Evolutionary conservation across 92 coral and sea anemone genomes (phyloP), one percentile per base, ranked within the genome.

Genomic region (Porites lobata): DNA sequence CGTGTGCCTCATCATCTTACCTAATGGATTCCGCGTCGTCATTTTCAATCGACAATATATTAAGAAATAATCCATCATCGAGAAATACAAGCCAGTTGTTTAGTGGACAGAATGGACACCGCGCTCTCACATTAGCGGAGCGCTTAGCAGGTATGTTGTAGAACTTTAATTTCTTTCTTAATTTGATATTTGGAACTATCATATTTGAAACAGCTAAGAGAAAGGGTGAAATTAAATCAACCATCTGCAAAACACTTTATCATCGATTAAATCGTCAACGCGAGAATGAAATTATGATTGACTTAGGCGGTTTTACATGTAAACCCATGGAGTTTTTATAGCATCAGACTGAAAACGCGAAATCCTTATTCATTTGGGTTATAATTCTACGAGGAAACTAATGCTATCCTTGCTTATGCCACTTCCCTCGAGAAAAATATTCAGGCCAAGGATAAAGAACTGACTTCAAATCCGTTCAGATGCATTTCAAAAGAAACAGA

Each of bases 101-200:
- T 26, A 57, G 68, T 14, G 87, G 50, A 47, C 71, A 8, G 11
- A 84, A 59, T 47, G 80, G 72, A 47, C 80, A 95, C 69, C 93
- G 96, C 9, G 98, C 98, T 56, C 91, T 95, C 73, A 97, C 97
- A 20, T 76, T 97, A 32, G 99, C 99, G 61, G 99, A 97, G 84
- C 94, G 98, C 26, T 86, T 97, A 77, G 99, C 99, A 88, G 99
- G 99, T 97, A 94, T 13, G 91, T 52, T 19, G 3, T 21, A 9
- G 50, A 8, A 12, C 50, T 51, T 24, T 17, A 56, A 56, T 4
- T 14, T 56, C 15, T 56, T 56, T 10, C 61, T 56, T 56, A 8
- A 56, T 56, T 56, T 56, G 61, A 10, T 56, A 56, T 56, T 8
- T 56, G 3, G 61, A 2, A 2, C 61, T 4, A 56, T 56, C 6